Evolutionary conservation across 2,888 invertebrate genomes (phyloP).

Genomic region (Phania funesta): DNA sequence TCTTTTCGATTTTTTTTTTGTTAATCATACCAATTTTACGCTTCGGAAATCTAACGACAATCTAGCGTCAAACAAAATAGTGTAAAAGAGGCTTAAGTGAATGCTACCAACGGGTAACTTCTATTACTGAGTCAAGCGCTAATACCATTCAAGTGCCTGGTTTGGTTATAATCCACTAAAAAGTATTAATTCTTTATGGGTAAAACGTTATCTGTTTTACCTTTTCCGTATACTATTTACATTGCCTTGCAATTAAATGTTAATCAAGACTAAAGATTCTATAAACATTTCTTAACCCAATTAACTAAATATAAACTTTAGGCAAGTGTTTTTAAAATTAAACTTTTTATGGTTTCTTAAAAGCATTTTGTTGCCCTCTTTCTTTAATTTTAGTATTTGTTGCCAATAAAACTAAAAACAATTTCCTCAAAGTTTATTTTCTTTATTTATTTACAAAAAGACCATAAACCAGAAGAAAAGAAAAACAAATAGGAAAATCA

Average conservation of each 20-base stretch:
- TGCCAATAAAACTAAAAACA: conserved; percentile 22
- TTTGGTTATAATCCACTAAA: too few relatives aligned
- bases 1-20: too few relatives aligned
- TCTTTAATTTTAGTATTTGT: not conserved
- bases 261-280: not conserved
- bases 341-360: conserved; percentile 53
- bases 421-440: conserved; percentile 37
- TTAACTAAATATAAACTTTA: conserved; percentile 3
- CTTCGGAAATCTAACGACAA: too few relatives aligned
- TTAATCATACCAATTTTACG: too few relatives aligned
- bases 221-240: not conserved
- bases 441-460: conserved; percentile 27
- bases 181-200: too few relatives aligned
- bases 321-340: conserved; percentile 32
- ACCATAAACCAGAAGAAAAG: conserved; percentile 33
- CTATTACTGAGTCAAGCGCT: too few relatives aligned
- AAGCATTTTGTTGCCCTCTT: conserved; percentile 33
- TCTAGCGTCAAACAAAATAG: too few relatives aligned
- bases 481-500: conserved; percentile 22
- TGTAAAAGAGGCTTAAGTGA: too few relatives aligned
- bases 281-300: not conserved
- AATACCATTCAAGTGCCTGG: too few relatives aligned
- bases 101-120: too few relatives aligned
- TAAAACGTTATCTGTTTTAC: too few relatives aligned
- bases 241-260: not conserved